Percentiles rank a stretch among this genome's conserved stretches.
phyloP scores from a whole-genome alignment of 2,797 vertebrate species.

The Arremon brunneinucha region DNA sequence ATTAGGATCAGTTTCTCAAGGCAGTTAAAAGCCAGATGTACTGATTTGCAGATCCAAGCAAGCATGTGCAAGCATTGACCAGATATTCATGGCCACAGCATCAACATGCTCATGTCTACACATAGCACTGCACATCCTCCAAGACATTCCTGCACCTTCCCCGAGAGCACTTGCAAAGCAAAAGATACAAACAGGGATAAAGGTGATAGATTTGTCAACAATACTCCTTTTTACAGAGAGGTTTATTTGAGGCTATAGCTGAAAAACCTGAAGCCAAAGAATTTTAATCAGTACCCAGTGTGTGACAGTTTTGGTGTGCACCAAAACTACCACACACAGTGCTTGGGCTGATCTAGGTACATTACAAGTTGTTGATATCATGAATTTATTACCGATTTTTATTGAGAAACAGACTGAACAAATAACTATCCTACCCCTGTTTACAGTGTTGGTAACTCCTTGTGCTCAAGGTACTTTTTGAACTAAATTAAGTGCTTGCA shows the following conservation, averaged over 20 bases:
- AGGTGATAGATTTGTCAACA: not conserved
- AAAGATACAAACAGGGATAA: not conserved
- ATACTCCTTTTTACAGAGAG: not conserved
- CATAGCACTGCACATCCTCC: rapidly evolving
- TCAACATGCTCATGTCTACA: not conserved
- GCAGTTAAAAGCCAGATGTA: not conserved
- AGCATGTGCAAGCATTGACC: not conserved
- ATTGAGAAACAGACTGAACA: not conserved
- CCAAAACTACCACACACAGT: not conserved
- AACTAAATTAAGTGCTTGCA: not conserved
- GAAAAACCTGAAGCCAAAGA: not conserved
- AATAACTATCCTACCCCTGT: not conserved
- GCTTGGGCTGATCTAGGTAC: not conserved
- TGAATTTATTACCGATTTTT: not conserved
- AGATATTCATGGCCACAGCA: rapidly evolving
- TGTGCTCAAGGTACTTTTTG: not conserved
- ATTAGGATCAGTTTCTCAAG: not conserved
- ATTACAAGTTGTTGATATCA: not conserved
- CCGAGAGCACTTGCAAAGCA: not conserved
- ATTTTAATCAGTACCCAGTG: not conserved
- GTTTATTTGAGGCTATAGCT: not conserved
- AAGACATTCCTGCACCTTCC: not conserved
- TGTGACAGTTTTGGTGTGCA: not conserved
- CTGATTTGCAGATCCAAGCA: not conserved
- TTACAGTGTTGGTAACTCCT: not conserved